Evolutionary conservation across 1,140 invertebrate species (phyloP), one percentile per base, ranked within the genome.

Genomic region (Macrostomum lignano): DNA sequence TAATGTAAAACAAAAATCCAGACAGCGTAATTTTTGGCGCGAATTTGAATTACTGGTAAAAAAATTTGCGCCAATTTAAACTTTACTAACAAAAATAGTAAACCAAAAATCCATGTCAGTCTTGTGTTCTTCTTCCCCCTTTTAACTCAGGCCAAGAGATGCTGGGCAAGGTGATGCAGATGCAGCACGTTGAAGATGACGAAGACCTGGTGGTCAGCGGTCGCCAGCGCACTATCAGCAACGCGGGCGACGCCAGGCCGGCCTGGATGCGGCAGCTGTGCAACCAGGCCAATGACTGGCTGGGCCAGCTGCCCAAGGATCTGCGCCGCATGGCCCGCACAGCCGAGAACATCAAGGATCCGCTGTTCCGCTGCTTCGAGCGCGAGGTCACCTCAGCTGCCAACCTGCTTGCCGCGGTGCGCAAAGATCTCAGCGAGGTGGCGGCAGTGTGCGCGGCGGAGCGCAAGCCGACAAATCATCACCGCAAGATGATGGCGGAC

Each of bases 401-500:
- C 0, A 70, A 68, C 39, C 58, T 98, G 17, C 52, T 96, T 32
- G 62, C 68, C 38, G 73, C 78, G 48, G 81, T 98, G 11, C 69
- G 82, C 38, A 70, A 74, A 37, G 32, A 33, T 33, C 5, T 33
- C 3, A 25, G 11, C 11, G 32, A 33, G 4, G 13, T 14, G 14
- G 19, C 19, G 24, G 19, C 24, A 24, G 19, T 33, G 5, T 96
- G 86, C 56, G 67, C 75, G 67, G 82, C 74, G n/a, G 74, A 81
- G 42, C 88, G 88, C 65, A 98, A 96, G 55, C 88, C 94, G 49
- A 96, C 84, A 0, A 94, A 96, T 56, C 81, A 93, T 55, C 82
- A 91, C 47, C 69, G 91, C 24, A 69, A 69, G 9, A 78, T 98
- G 70, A 67, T 93, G 31, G 74, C 73, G 14, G 74, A 88, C 42